phyloP scores from a whole-genome alignment of 2,888 invertebrate species.

The Yponomeuta sedellus region DNA sequence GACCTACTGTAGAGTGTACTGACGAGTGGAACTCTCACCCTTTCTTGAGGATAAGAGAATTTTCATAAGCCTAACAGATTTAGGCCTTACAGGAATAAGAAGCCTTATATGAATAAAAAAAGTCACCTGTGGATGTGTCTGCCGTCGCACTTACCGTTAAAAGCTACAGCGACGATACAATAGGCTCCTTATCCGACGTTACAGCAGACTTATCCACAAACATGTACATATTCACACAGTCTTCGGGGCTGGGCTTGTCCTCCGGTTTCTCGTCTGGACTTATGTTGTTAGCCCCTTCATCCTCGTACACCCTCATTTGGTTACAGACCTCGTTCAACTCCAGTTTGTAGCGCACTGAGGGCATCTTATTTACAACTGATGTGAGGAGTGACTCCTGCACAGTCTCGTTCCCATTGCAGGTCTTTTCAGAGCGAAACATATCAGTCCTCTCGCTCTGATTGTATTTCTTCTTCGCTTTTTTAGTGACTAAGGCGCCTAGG shows the following conservation, averaged over 20 bases:
- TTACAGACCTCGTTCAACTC: conserved; percentile 39
- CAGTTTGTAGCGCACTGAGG: conserved; percentile 64
- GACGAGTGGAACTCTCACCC: no score
- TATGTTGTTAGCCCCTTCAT: conserved; percentile 50
- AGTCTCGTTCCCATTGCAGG: conserved; percentile 65
- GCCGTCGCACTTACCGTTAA: conserved; percentile 41
- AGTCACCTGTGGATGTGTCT: background rate
- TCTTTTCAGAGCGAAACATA: conserved; percentile 65
- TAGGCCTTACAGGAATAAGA: background rate
- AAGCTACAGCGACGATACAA: conserved; percentile 62
- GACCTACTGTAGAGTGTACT: no score
- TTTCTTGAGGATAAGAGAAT: no score
- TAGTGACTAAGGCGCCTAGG: conserved; percentile 67
- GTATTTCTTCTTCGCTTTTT: conserved; percentile 54
- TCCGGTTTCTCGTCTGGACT: conserved; percentile 69
- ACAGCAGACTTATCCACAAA: conserved; percentile 63
- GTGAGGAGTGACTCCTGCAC: conserved; percentile 66
- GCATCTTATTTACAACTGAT: conserved; percentile 59
- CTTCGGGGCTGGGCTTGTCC: conserved; percentile 61
- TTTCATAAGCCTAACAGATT: background rate
- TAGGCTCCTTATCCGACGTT: conserved; percentile 64
- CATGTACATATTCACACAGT: conserved; percentile 70
- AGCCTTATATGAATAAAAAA: no score
- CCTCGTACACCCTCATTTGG: conserved; percentile 46
- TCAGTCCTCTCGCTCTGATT: conserved; percentile 66